phyloP scores from a whole-genome alignment of 2,113 vertebrate species.

The Psilopsiagon aurifrons region DNA sequence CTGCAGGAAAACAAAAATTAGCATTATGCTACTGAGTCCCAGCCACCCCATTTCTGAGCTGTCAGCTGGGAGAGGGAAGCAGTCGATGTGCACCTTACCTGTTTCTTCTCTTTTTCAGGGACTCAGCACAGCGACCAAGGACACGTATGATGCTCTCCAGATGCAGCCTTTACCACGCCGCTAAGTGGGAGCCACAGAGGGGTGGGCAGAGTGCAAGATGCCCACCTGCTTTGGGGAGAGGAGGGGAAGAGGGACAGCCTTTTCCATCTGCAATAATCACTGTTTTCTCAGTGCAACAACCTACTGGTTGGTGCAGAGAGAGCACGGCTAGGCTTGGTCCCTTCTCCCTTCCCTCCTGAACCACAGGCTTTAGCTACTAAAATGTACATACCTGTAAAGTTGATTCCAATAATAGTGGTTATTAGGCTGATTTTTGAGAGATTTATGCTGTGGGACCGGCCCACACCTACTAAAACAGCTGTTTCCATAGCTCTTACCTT shows the following conservation, averaged over 20 bases:
- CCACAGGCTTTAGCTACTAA: background rate
- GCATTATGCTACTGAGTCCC: background rate
- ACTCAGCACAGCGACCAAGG: conserved; percentile 84
- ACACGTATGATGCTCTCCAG: conserved; percentile 89
- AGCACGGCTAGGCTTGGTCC: background rate
- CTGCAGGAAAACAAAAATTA: background rate
- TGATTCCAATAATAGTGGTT: background rate
- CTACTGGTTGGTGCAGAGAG: background rate
- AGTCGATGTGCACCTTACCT: background rate
- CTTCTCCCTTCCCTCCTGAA: background rate
- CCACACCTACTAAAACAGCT: background rate
- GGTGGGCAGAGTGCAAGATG: background rate
- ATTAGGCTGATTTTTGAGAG: background rate
- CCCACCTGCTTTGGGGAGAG: background rate
- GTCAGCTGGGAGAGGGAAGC: background rate
- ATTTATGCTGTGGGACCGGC: background rate
- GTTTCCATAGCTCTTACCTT: background rate
- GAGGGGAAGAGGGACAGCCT: background rate
- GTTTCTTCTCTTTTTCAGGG: conserved; percentile 73
- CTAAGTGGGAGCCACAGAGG: conserved; percentile 4
- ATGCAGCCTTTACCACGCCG: conserved; percentile 80
- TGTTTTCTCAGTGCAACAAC: background rate
- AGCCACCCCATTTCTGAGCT: background rate
- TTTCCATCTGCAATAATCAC: background rate
- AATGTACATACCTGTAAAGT: conserved; percentile 58